Conservation (phyloP, 2,888 invertebrate genomes). For the Ophioninae sp. region DNA sequence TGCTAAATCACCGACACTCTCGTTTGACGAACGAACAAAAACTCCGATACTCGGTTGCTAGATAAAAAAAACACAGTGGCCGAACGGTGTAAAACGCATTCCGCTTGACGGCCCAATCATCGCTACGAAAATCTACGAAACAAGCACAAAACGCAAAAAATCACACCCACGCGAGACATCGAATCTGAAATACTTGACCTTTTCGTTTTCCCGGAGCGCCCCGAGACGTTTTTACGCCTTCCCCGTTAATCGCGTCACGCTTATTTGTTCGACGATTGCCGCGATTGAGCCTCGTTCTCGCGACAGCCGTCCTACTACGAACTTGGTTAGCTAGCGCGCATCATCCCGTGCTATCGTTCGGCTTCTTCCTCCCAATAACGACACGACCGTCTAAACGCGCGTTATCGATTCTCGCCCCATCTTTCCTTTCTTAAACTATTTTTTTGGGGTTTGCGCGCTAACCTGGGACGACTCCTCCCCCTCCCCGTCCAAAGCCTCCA, state of each 20-base stretch:
- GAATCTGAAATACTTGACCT: conserved; percentile 77
- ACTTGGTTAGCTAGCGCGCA: conserved; percentile 20
- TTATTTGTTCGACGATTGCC: conserved; percentile 1
- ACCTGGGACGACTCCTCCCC: conserved; percentile 80
- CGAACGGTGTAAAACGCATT: not conserved
- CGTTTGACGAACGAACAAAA: not conserved
- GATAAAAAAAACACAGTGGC: not conserved
- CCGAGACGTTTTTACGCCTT: conserved; percentile 17
- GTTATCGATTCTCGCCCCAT: conserved; percentile 22
- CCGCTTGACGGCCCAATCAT: not conserved
- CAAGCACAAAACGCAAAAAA: conserved; percentile 35
- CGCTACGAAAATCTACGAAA: not conserved
- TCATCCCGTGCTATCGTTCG: conserved; percentile 32
- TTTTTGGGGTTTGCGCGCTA: conserved; percentile 76
- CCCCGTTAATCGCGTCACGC: conserved; percentile 5
- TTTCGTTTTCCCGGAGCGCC: conserved; percentile 68
- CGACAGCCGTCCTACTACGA: conserved; percentile 14
- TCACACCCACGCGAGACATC: conserved; percentile 52
- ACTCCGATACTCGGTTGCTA: not conserved
- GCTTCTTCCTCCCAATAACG: conserved; percentile 33
- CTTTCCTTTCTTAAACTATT: conserved; percentile 61
- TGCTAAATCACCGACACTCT: conserved; percentile 6
- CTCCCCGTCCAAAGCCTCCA: conserved; percentile 78
- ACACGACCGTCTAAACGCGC: conserved; percentile 9
- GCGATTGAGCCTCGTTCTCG: conserved; percentile 33